These are phyloP conservation scores for Lathamus discolor DNA, from an alignment of 2,113 vertebrate genomes.

Conservation along the genomic window DNA sequence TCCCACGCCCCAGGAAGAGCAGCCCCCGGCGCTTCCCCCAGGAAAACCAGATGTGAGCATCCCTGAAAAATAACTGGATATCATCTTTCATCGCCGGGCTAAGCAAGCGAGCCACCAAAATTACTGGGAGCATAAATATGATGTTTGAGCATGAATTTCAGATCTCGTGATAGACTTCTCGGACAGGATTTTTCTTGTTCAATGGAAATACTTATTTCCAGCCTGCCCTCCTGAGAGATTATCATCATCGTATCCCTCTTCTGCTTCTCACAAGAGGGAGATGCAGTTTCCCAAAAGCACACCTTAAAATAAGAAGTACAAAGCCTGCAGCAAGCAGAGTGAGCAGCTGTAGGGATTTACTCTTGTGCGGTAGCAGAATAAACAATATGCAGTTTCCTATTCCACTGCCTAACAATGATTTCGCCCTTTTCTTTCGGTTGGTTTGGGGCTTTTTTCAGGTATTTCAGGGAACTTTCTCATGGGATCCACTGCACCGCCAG, in stretches of 20 bases:
- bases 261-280: not conserved
- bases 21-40: not conserved
- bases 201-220: constrained; percentile 20
- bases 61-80: not conserved
- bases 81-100: not conserved
- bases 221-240: not conserved
- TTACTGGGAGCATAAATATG: not conserved
- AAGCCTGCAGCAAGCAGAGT: not conserved
- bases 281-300: constrained; percentile 16
- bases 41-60: not conserved
- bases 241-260: not conserved
- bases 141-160: not conserved
- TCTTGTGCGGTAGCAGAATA: not conserved
- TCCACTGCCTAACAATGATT: not conserved
- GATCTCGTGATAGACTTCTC: not conserved
- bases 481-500: not conserved
- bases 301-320: constrained; percentile 26
- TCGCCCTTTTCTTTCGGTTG: not conserved
- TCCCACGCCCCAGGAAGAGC: not conserved
- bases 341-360: not conserved
- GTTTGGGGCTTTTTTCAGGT: not conserved
- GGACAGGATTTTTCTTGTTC: not conserved
- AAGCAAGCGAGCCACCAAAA: not conserved
- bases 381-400: not conserved
- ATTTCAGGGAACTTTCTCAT: constrained; percentile 56